Evolutionary conservation across 2,797 vertebrate genomes (phyloP).

Genomic region (Eulemur mongoz): DNA sequence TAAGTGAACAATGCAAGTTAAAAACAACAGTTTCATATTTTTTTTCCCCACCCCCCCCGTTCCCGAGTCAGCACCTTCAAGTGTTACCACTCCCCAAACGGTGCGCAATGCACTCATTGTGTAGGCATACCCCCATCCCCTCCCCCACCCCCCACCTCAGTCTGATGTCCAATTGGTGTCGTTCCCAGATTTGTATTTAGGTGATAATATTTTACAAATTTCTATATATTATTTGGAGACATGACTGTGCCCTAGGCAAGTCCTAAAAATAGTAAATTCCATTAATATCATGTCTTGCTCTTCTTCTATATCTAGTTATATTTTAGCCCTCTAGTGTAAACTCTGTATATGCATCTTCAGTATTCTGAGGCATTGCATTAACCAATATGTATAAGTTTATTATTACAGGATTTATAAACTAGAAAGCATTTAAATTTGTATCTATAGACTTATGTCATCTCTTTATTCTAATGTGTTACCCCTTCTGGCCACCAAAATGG

Average conservation of each 20-base stretch:
- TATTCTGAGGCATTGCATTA: not conserved
- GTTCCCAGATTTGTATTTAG: too few relatives aligned
- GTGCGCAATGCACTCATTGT: too few relatives aligned
- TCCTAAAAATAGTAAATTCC: conserved; percentile 5
- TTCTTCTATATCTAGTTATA: not conserved
- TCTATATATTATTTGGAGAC: not conserved
- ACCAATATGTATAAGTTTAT: not conserved
- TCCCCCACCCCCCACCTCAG: too few relatives aligned
- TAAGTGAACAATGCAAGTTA: too few relatives aligned
- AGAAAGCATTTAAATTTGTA: not conserved
- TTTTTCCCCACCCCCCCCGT: too few relatives aligned
- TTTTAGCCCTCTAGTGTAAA: not conserved
- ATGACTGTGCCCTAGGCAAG: not conserved
- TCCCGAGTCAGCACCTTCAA: too few relatives aligned
- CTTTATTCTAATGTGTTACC: not conserved
- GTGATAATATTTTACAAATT: not conserved
- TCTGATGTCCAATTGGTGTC: too few relatives aligned
- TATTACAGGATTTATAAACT: not conserved
- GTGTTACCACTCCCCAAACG: too few relatives aligned
- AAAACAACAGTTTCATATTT: too few relatives aligned
- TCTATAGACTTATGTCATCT: not conserved
- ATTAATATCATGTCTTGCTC: not conserved
- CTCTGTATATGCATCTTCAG: not conserved
- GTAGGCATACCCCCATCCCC: too few relatives aligned
- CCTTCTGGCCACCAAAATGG: not conserved